Evolutionary conservation across 1,140 invertebrate genomes (phyloP).

Genomic region (Papilio glaucus): DNA sequence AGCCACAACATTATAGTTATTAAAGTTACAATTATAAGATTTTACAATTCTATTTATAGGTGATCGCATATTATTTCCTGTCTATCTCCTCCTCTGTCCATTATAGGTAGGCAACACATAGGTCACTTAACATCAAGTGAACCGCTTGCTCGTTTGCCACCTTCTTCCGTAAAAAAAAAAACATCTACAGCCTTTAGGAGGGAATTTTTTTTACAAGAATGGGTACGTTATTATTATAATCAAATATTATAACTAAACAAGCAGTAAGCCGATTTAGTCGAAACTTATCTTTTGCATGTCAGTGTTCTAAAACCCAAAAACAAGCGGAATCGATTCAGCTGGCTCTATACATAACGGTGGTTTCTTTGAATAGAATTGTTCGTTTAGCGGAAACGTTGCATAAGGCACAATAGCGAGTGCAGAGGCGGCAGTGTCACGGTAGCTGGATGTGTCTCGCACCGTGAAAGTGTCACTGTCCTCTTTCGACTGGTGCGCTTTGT

Average conservation of each 20-base stretch:
- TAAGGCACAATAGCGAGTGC: conserved; percentile 31
- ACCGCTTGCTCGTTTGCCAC: no score
- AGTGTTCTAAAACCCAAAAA: conserved; percentile 14
- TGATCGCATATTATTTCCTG: no score
- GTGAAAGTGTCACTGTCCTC: conserved; percentile 68
- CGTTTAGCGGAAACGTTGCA: conserved; percentile 34
- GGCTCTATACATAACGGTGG: conserved; percentile 57
- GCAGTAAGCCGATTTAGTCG: not conserved
- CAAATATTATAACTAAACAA: not conserved
- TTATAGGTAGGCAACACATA: no score
- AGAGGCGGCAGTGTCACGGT: conserved; percentile 68
- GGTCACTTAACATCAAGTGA: no score
- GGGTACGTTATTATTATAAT: not conserved
- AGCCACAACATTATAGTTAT: no score
- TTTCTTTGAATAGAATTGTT: conserved; percentile 50
- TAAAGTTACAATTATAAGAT: no score
- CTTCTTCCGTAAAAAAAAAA: no score
- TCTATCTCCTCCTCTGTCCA: no score
- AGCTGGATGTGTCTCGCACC: conserved; percentile 48
- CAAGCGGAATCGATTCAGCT: conserved; percentile 23
- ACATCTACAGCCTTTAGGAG: no score
- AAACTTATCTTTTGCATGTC: not conserved
- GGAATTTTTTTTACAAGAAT: no score
- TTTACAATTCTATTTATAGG: no score
- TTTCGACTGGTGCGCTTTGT: conserved; percentile 41